A percentile compares a stretch with the other conserved stretches of the same genome.
Evolutionary conservation across 2,797 vertebrate species (phyloP).

Genomic region (Gila robusta): DNA sequence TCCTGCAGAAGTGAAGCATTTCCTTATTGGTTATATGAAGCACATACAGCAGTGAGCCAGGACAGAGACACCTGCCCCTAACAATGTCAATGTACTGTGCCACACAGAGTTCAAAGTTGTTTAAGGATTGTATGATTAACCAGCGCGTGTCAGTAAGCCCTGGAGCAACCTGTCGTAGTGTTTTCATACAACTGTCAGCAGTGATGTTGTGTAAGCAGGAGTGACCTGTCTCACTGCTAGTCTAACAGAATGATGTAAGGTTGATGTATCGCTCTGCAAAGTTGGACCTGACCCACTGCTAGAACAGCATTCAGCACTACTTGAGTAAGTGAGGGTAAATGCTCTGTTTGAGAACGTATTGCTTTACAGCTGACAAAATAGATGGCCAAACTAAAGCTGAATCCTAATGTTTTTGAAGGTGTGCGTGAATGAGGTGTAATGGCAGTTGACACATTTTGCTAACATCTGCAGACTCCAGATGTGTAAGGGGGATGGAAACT

Average conservation of each 20-base stretch:
- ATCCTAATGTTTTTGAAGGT: slow-evolving; percentile 30
- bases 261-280: neutral
- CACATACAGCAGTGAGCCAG: neutral
- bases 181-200: slow-evolving; percentile 32
- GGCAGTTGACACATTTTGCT: slow-evolving; percentile 34
- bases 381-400: neutral
- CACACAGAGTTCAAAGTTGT: slow-evolving; percentile 4
- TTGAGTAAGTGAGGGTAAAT: neutral
- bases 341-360: neutral
- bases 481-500: slow-evolving; percentile 21
- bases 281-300: slow-evolving; percentile 19
- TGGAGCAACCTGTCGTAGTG: neutral
- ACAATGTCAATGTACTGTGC: slow-evolving; percentile 7
- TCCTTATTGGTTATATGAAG: neutral
- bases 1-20: neutral
- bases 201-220: slow-evolving; percentile 17
- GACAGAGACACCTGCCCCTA: slow-evolving; percentile 1
- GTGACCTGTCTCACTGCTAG: slow-evolving; percentile 17
- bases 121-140: slow-evolving; percentile 8
- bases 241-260: slow-evolving; percentile 8
- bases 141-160: slow-evolving; percentile 25
- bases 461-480: slow-evolving; percentile 47
- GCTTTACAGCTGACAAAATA: slow-evolving; percentile 33
- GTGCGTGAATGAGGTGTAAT: slow-evolving; percentile 22
- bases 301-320: neutral